These are phyloP conservation scores for Sus cebifrons DNA, from an alignment of 2,797 vertebrate genomes.

Conservation along the genomic window DNA sequence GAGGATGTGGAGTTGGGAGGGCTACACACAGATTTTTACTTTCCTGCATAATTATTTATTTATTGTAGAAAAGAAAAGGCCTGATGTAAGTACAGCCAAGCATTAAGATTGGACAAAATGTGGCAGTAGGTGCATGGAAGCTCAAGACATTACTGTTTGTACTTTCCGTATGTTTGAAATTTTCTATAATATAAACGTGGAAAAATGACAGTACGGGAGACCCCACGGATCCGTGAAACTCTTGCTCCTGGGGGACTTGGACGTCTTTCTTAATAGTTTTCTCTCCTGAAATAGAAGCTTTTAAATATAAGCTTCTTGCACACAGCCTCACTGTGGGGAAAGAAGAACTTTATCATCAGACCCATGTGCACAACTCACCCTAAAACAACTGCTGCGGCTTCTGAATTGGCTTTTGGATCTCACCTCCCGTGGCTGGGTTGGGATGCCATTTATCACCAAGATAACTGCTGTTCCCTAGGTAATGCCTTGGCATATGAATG, in stretches of 20 bases:
- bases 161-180: constrained; percentile 52
- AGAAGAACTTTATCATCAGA: constrained; percentile 55
- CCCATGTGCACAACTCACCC: neutral
- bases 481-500: neutral
- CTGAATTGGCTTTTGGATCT: constrained; percentile 21
- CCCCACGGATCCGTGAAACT: neutral
- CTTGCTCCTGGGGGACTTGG: constrained; percentile 57
- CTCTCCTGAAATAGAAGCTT: constrained; percentile 37
- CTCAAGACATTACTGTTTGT: constrained; percentile 37
- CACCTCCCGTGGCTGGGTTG: neutral
- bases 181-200: constrained; percentile 70
- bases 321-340: neutral
- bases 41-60: constrained; percentile 34
- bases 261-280: constrained; percentile 60
- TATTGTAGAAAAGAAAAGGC: constrained; percentile 39
- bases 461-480: neutral
- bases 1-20: neutral
- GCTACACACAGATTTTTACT: constrained; percentile 15
- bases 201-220: constrained; percentile 55
- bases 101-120: neutral
- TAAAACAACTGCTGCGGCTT: neutral
- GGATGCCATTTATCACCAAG: neutral
- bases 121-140: constrained; percentile 2
- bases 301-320: constrained; percentile 36
- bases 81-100: neutral